Evolutionary conservation across 2,797 vertebrate genomes (phyloP).

Genomic region (Silurus lanzhouensis): DNA sequence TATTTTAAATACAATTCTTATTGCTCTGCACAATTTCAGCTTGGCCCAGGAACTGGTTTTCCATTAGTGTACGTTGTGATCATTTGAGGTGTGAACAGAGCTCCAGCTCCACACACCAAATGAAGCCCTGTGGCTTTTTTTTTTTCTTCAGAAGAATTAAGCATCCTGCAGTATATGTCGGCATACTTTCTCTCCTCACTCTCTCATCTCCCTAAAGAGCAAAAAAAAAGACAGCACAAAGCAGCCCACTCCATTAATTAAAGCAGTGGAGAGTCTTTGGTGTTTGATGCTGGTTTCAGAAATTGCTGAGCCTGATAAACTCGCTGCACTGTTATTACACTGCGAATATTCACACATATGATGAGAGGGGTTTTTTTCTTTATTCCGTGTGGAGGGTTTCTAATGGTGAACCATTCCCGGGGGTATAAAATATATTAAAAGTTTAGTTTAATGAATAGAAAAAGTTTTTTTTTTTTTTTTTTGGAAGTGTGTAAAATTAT

Average conservation of each 20-base stretch:
- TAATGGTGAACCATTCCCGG: constrained; percentile 13
- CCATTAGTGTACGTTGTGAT: constrained; percentile 33
- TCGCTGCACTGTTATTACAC: constrained; percentile 21
- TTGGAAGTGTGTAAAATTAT: not conserved
- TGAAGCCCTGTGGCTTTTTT: constrained; percentile 44
- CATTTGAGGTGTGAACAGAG: constrained; percentile 40
- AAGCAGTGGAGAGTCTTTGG: constrained; percentile 16
- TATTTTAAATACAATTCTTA: not conserved
- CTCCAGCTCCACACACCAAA: constrained; percentile 41
- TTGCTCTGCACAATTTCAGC: constrained; percentile 35
- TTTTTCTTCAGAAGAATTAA: constrained; percentile 29
- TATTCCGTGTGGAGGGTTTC: not conserved
- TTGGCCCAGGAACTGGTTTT: constrained; percentile 25
- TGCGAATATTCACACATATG: constrained; percentile 33
- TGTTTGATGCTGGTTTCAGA: constrained; percentile 32
- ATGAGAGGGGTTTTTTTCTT: constrained; percentile 4
- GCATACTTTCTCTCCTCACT: constrained; percentile 5
- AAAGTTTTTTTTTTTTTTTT: not conserved
- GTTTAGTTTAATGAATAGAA: constrained; percentile 9
- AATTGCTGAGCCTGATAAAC: constrained; percentile 4
- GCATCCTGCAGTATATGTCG: constrained; percentile 19
- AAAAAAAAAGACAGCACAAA: constrained; percentile 25
- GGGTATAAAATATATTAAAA: constrained; percentile 14
- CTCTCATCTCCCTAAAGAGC: constrained; percentile 39
- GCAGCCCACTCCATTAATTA: constrained; percentile 20